A percentile compares a stretch with the other conserved stretches of the same genome.
phyloP scores from a whole-genome alignment of 2,113 vertebrate species.

The Corydoras sp. region DNA sequence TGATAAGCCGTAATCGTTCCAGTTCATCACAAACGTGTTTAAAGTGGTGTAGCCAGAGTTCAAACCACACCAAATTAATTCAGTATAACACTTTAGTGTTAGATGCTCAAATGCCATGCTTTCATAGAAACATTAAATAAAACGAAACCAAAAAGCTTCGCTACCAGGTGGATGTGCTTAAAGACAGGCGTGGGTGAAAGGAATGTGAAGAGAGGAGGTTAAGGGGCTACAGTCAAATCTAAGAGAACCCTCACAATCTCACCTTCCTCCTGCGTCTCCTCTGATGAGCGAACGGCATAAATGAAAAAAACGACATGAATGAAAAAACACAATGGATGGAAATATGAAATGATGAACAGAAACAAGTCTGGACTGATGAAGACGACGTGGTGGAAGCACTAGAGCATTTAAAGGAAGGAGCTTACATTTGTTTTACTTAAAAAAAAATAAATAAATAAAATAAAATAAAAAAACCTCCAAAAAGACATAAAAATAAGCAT shows the following conservation, averaged over 20 bases:
- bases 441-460: too few relatives aligned
- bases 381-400: too few relatives aligned
- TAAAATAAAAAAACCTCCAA: too few relatives aligned
- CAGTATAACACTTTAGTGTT: not conserved
- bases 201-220: not conserved
- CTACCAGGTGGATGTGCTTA: not conserved
- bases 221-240: not conserved
- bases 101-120: not conserved
- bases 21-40: too few relatives aligned
- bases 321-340: not conserved
- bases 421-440: too few relatives aligned
- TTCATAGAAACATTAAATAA: not conserved
- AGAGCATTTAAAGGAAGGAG: too few relatives aligned
- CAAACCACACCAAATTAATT: too few relatives aligned
- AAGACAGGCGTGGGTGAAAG: not conserved
- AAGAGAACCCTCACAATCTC: slow-evolving; percentile 7
- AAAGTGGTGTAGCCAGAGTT: too few relatives aligned
- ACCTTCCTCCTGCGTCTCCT: slow-evolving; percentile 53
- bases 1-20: too few relatives aligned
- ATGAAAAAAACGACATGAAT: not conserved
- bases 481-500: too few relatives aligned
- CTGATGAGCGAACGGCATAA: slow-evolving; percentile 32
- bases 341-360: not conserved
- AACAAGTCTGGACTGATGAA: not conserved
- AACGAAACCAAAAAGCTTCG: not conserved